Evolutionary conservation across 2,113 vertebrate genomes (phyloP).

Genomic region (Argyrosomus japonicus): DNA sequence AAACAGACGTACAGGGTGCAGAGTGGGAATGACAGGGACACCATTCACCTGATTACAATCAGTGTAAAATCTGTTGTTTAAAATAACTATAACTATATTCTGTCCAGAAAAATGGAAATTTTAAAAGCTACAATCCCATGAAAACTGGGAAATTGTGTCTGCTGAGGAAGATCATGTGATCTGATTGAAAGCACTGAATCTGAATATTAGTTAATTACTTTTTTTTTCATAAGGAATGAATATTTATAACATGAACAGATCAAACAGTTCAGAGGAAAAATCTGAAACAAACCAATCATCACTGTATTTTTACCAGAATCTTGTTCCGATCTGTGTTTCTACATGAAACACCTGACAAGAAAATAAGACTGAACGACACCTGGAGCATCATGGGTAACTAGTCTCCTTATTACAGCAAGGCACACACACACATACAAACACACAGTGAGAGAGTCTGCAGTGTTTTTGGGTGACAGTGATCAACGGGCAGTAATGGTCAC

Average conservation of each 20-base stretch:
- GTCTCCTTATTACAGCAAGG: background rate
- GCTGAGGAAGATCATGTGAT: background rate
- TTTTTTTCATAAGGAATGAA: background rate
- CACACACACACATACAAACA: conserved; percentile 17
- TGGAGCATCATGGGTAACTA: conserved; percentile 22
- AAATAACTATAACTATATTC: no score
- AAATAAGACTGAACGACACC: conserved; percentile 4
- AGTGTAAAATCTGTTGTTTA: no score
- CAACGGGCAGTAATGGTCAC: conserved; percentile 16
- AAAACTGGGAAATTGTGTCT: background rate
- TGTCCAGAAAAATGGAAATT: background rate
- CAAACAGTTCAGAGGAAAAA: background rate
- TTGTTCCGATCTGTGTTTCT: background rate
- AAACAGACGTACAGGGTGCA: no score
- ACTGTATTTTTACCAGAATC: background rate
- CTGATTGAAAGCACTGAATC: background rate
- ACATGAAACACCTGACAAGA: background rate
- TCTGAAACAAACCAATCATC: background rate
- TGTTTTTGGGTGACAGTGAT: conserved; percentile 47
- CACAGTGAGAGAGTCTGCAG: background rate
- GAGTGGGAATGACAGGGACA: no score
- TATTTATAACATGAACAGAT: background rate
- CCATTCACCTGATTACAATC: no score
- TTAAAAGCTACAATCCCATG: background rate
- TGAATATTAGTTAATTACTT: background rate